Conservation (phyloP, 2,888 invertebrate genomes). For the Smittia sp. region DNA sequence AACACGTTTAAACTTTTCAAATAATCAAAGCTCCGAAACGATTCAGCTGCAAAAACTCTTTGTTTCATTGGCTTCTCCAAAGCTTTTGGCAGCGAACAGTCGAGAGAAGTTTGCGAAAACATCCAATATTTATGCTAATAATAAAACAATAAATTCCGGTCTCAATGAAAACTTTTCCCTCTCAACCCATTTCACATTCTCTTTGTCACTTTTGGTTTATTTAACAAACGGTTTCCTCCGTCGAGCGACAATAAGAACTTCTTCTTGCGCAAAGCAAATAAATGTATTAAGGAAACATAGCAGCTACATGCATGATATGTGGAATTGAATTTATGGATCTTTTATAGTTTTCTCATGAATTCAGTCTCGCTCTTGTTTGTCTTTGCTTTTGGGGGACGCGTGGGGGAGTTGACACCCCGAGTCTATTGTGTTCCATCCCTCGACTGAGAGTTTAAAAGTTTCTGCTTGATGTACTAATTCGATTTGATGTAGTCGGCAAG, state of each 20-base stretch:
- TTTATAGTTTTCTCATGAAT: conserved; percentile 27
- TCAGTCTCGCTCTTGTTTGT: background rate
- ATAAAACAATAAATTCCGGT: conserved; percentile 26
- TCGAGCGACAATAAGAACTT: conserved; percentile 19
- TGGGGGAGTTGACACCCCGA: background rate
- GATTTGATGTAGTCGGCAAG: conserved; percentile 27
- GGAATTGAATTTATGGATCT: conserved; percentile 31
- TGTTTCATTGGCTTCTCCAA: background rate
- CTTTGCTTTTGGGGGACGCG: background rate
- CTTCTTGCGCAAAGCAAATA: conserved; percentile 13
- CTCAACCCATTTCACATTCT: conserved; percentile 27
- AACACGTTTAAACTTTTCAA: no score
- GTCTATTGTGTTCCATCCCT: background rate
- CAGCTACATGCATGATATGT: conserved; percentile 22
- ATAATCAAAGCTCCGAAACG: no score
- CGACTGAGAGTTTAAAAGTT: background rate
- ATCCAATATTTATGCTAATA: conserved; percentile 27
- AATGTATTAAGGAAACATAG: background rate
- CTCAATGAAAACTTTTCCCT: conserved; percentile 16
- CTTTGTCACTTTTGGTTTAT: conserved; percentile 32
- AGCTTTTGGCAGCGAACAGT: background rate
- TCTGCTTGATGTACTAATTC: conserved; percentile 35
- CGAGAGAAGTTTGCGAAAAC: background rate
- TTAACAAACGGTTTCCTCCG: conserved; percentile 25
- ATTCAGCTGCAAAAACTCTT: no score